Percentiles rank a stretch among this genome's conserved stretches.
These are phyloP conservation scores for Pygoscelis antarcticus DNA, from an alignment of 2,113 vertebrate species.

Conservation along the genomic window DNA sequence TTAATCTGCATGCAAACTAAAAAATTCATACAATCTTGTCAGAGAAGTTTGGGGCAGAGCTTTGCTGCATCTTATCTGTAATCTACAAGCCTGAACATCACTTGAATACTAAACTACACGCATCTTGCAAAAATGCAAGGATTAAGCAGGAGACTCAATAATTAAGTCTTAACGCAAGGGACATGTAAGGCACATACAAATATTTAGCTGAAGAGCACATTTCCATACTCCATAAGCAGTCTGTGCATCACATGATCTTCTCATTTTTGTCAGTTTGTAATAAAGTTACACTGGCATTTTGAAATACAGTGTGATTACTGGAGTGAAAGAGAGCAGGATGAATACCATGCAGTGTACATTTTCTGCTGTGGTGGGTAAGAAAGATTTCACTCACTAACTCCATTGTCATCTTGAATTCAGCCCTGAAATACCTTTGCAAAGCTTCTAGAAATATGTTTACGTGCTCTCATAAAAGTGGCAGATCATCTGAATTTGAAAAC, in stretches of 20 bases:
- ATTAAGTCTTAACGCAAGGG: neutral
- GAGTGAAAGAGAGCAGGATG: neutral
- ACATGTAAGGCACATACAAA: neutral
- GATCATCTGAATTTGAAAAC: conserved; percentile 25
- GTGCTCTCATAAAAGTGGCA: neutral
- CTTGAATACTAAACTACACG: neutral
- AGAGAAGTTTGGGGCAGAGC: neutral
- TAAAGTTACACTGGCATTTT: neutral
- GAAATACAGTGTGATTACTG: neutral
- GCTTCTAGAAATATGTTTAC: conserved; percentile 9
- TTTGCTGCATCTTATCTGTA: neutral
- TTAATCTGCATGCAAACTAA: neutral
- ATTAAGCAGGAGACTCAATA: neutral
- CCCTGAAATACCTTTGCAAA: conserved; percentile 1
- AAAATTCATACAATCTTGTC: neutral
- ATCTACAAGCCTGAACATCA: neutral
- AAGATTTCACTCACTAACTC: neutral
- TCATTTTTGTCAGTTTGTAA: neutral
- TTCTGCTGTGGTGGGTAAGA: neutral
- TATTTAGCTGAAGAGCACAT: conserved; percentile 24
- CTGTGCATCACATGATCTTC: neutral
- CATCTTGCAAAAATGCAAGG: neutral
- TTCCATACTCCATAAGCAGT: neutral
- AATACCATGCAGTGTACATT: neutral
- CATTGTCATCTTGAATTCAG: neutral